These are phyloP conservation scores for Paramormyrops hopkinsi DNA, from an alignment of 2,797 vertebrate genomes.

Conservation along the genomic window DNA sequence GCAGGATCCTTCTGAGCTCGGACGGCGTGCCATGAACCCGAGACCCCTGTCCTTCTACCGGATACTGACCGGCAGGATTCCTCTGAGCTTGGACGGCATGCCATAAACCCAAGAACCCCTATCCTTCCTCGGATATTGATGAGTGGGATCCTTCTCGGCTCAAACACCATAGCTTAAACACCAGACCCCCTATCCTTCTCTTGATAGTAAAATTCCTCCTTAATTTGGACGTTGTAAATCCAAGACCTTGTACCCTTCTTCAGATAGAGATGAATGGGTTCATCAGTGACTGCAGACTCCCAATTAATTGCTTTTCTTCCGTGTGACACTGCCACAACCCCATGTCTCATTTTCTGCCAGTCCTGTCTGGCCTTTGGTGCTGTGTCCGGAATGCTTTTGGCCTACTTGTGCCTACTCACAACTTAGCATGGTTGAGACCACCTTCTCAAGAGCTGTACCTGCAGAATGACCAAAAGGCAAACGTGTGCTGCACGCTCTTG, in stretches of 20 bases:
- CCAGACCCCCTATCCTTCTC: neutral
- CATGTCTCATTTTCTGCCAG: neutral
- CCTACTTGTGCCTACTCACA: neutral
- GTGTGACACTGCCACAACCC: neutral
- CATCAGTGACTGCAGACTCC: neutral
- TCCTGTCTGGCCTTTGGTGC: neutral
- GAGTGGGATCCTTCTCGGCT: neutral
- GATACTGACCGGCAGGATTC: constrained; percentile 10
- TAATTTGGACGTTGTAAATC: neutral
- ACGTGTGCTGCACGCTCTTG: constrained; percentile 42
- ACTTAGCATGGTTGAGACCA: constrained; percentile 12
- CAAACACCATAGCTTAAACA: neutral
- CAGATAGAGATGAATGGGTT: constrained; percentile 7
- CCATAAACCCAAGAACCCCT: neutral
- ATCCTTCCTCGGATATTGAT: neutral
- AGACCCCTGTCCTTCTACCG: constrained; percentile 26
- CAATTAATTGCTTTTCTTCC: neutral
- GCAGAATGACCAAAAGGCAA: constrained; percentile 10
- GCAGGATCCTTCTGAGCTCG: neutral
- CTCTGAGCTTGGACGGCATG: neutral
- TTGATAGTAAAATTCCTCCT: neutral
- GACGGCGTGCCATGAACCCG: neutral
- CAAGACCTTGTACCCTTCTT: neutral
- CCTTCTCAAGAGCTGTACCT: constrained; percentile 13
- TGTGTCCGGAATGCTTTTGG: neutral